Conservation (phyloP, 2,797 vertebrate species). For the Danio aesculapii region DNA sequence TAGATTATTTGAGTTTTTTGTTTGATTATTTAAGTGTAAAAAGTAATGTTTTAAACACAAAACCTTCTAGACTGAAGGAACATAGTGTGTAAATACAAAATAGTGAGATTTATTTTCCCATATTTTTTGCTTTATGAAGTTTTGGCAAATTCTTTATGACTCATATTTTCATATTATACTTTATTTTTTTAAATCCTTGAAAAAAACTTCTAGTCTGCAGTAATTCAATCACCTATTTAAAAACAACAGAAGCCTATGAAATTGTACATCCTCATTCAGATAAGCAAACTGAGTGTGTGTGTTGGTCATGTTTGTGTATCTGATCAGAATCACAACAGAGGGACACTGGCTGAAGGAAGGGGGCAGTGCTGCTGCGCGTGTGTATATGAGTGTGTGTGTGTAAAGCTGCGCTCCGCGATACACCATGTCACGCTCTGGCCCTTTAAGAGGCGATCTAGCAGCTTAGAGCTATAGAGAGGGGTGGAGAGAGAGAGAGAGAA, state of each 20-base stretch:
- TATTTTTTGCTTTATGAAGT: too few relatives aligned
- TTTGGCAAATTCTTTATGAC: too few relatives aligned
- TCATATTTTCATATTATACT: too few relatives aligned
- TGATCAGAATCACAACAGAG: constrained; percentile 52
- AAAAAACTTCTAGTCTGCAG: background rate
- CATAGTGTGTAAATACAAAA: background rate
- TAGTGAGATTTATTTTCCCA: too few relatives aligned
- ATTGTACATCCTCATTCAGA: constrained; percentile 33
- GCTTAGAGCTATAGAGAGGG: constrained; percentile 81
- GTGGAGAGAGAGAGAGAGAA: constrained; percentile 78
- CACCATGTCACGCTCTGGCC: constrained; percentile 79
- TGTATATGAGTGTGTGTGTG: constrained; percentile 35
- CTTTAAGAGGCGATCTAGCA: constrained; percentile 94
- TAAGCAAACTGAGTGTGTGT: constrained; percentile 44
- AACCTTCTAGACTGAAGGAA: too few relatives aligned
- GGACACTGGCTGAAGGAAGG: constrained; percentile 60
- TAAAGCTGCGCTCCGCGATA: constrained; percentile 17
- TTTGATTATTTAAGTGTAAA: background rate
- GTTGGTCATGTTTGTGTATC: constrained; percentile 55
- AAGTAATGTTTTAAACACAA: background rate
- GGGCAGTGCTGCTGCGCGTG: constrained; percentile 72
- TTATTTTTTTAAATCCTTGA: too few relatives aligned
- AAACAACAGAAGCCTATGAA: constrained; percentile 1
- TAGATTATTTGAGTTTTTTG: background rate
- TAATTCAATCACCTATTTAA: background rate